These are phyloP conservation scores for Merops nubicus DNA, from an alignment of 2,113 vertebrate genomes.

Conservation along the genomic window DNA sequence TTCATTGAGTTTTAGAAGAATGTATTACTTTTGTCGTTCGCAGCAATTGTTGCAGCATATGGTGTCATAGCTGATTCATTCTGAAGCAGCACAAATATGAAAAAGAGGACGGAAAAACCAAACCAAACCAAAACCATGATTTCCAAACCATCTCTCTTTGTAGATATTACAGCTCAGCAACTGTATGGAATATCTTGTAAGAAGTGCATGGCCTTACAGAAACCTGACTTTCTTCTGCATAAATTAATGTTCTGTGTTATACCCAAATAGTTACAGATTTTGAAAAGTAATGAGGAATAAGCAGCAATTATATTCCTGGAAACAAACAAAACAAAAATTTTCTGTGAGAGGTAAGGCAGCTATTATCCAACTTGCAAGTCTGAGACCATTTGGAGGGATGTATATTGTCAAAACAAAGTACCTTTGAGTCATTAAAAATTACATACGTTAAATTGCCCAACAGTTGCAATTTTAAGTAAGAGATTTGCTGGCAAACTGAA, in stretches of 20 bases:
- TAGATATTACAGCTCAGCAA: neutral
- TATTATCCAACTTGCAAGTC: neutral
- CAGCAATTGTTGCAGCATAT: conserved; percentile 1
- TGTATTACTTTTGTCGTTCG: neutral
- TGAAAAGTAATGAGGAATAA: neutral
- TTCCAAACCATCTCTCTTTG: neutral
- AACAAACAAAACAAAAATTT: neutral
- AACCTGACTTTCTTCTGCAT: neutral
- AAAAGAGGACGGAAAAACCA: neutral
- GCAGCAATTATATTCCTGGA: neutral
- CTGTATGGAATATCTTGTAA: neutral
- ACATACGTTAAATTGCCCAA: conserved; percentile 16
- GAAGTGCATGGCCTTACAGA: neutral
- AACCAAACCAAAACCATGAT: neutral
- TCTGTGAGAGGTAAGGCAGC: neutral
- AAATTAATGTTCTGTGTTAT: neutral
- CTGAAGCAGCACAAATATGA: neutral
- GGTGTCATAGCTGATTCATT: conserved; percentile 13
- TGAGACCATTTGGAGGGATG: neutral
- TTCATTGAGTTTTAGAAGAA: neutral
- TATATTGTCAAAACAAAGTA: conserved; percentile 17
- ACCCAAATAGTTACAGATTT: conserved; percentile 6
- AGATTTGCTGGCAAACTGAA: conserved; percentile 11
- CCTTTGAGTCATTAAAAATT: conserved; percentile 22
- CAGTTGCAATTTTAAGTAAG: conserved; percentile 16